Percentiles rank a stretch among this genome's conserved stretches.
Conservation (phyloP, 2,888 invertebrate genomes). For the Acanthosepion pharaonis region DNA sequence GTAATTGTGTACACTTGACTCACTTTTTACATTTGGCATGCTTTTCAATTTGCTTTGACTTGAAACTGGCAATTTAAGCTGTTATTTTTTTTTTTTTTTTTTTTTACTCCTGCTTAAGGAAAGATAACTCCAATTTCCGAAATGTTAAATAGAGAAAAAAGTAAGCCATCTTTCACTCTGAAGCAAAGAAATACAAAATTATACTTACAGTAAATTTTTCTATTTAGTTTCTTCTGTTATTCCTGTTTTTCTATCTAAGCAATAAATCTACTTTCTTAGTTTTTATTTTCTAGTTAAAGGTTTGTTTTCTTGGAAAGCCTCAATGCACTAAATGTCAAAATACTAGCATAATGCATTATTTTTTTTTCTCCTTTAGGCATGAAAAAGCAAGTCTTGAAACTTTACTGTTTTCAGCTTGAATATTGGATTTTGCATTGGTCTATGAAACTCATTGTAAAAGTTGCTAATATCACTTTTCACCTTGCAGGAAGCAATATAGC, state of each 20-base stretch:
- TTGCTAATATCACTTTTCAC: background rate
- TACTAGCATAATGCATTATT: no score
- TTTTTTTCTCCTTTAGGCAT: no score
- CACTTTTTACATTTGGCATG: background rate
- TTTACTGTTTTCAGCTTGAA: no score
- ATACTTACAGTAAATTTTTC: background rate
- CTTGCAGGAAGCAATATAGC: background rate
- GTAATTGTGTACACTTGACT: background rate
- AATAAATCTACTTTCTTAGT: background rate
- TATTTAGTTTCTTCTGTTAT: background rate
- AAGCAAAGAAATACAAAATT: background rate
- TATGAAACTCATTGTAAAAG: background rate
- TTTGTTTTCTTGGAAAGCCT: no score
- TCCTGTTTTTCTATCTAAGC: background rate
- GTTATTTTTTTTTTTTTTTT: background rate
- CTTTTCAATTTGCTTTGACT: background rate
- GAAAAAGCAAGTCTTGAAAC: no score
- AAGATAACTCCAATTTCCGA: background rate
- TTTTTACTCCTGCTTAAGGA: background rate
- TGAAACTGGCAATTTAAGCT: background rate
- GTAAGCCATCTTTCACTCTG: background rate
- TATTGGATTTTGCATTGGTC: no score
- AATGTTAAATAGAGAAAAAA: background rate
- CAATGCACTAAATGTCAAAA: no score
- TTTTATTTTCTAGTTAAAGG: background rate